These are phyloP conservation scores for Gandaritis pyraliata DNA, from an alignment of 2,888 invertebrate genomes.

Conservation along the genomic window DNA sequence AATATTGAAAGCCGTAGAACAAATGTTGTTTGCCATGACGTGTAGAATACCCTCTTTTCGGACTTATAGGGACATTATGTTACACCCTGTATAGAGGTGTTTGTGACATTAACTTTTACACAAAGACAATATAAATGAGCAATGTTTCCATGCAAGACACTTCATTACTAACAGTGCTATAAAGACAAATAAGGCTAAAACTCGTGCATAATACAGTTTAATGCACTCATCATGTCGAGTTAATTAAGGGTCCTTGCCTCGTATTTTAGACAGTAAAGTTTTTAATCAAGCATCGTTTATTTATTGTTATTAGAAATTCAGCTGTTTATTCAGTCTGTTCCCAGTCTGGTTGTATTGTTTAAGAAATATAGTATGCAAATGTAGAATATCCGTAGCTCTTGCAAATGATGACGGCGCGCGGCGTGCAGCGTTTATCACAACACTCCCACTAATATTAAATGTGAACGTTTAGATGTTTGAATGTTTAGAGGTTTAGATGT, in stretches of 20 bases:
- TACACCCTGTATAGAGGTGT: no score
- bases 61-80: no score
- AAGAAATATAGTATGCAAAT: constrained; percentile 69
- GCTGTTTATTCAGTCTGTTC: constrained; percentile 59
- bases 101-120: no score
- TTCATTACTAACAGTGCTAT: constrained; percentile 1
- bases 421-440: neutral
- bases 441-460: no score
- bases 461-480: no score
- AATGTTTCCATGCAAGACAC: no score
- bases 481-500: no score
- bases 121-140: no score
- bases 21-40: no score
- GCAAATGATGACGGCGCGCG: constrained; percentile 11
- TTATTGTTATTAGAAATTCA: constrained; percentile 57
- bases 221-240: constrained; percentile 37
- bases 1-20: no score
- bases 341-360: constrained; percentile 63
- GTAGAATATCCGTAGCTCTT: constrained; percentile 48
- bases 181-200: constrained; percentile 24
- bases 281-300: constrained; percentile 67
- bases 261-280: constrained; percentile 41
- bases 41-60: no score
- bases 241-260: constrained; percentile 34
- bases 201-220: constrained; percentile 30